Percentiles rank a stretch among this genome's conserved stretches.
Evolutionary conservation across 2,797 vertebrate species (phyloP).

Genomic region (Accipiter superciliosus): DNA sequence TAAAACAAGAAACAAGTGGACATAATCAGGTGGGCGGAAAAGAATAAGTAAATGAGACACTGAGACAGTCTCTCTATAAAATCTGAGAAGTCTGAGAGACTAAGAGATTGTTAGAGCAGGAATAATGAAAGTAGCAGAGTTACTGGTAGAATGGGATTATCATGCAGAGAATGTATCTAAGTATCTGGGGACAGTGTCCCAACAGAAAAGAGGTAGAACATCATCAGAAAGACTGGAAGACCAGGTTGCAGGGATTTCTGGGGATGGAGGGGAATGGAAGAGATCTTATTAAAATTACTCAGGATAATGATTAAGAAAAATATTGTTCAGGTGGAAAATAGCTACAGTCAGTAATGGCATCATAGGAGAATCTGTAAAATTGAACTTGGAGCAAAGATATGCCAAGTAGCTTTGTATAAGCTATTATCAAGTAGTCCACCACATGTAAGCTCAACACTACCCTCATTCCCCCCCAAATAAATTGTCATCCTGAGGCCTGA

Average conservation of each 20-base stretch:
- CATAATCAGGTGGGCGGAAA: background rate
- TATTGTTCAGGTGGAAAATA: background rate
- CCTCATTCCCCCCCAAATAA: background rate
- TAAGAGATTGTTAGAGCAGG: background rate
- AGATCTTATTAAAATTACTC: background rate
- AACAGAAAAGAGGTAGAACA: background rate
- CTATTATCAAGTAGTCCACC: background rate
- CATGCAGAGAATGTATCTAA: background rate
- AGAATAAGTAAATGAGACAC: background rate
- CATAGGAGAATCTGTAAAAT: background rate
- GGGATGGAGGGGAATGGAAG: background rate
- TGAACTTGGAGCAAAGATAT: background rate
- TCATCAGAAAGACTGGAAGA: background rate
- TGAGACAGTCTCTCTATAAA: background rate
- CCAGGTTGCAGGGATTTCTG: background rate
- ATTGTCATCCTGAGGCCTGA: background rate
- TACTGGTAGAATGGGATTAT: background rate
- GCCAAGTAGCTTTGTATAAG: background rate
- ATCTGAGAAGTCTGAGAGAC: background rate
- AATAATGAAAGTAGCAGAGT: background rate
- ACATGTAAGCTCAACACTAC: background rate
- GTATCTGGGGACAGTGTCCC: background rate
- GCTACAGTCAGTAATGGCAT: background rate
- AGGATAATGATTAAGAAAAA: background rate
- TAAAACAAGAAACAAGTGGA: background rate